phyloP scores from a whole-genome alignment of 2,113 vertebrate species.

The Mustelus asterias region DNA sequence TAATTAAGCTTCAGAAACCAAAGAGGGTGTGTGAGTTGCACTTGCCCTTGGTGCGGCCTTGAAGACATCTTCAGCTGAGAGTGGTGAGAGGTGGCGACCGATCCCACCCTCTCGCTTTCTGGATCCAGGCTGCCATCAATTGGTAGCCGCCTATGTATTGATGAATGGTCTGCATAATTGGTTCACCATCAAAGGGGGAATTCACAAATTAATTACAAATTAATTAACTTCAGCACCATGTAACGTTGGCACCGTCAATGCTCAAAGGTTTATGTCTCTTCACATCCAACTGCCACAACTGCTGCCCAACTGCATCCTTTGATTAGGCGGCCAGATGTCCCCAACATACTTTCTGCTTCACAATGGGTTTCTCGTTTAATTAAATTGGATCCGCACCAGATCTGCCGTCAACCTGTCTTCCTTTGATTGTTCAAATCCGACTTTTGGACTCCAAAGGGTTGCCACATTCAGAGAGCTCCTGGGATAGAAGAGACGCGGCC shows the following conservation, averaged over 20 bases:
- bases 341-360: background rate
- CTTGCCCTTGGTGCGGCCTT: too few relatives aligned
- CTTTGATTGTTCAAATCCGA: background rate
- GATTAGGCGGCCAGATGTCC: slow-evolving; percentile 6
- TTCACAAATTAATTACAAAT: slow-evolving; percentile 26
- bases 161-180: background rate
- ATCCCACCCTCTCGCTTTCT: background rate
- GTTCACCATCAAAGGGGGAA: background rate
- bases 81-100: background rate
- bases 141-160: background rate
- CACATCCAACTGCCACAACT: background rate
- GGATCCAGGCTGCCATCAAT: background rate
- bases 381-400: slow-evolving; percentile 26
- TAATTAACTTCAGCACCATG: background rate
- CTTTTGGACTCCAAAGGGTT: background rate
- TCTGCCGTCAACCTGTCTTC: background rate
- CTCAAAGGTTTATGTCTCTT: background rate
- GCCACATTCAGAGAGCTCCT: background rate
- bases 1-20: too few relatives aligned
- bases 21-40: too few relatives aligned
- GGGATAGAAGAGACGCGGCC: background rate
- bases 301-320: background rate
- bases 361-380: background rate
- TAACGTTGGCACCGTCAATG: background rate
- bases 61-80: background rate